Evolutionary conservation across 2,888 invertebrate species (phyloP), one percentile per base, ranked within the genome.

Genomic region (Synergus japonicus): DNA sequence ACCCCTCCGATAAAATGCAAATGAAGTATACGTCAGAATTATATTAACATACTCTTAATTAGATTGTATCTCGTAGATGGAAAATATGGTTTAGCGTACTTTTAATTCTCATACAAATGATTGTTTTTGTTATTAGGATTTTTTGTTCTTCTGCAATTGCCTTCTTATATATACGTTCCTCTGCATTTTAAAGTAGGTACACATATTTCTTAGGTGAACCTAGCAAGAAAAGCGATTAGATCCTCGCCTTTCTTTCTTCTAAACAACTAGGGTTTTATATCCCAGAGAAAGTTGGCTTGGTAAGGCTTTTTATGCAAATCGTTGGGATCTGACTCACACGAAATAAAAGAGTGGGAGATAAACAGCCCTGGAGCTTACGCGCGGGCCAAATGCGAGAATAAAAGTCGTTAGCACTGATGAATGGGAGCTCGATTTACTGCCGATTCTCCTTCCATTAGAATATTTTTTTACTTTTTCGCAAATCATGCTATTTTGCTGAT

Each of bases 321-420:
- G 82, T 76, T 29, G 69, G 76, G 66, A 84, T 69, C 76, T 78
- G 78, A 64, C 79, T 79, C 65, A 63, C 63, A 78, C 82, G 81
- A 85, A 83, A 84, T 85, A 86, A 84, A 84, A 82, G 81, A 79
- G 77, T 79, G 22, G 15, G 80, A 86, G 83, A 85, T 83, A 86
- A 85, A 85, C 84, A 86, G 83, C 82, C 67, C 67, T 54, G 76
- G 81, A 77, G 82, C 79, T 83, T 94, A 94, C 89, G 92, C 94
- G 64, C 80, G 83, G 82, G 81, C 83, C 83, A 84, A 86, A 86
- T 84, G 85, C 83, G 83, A 80, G 82, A 86, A 87, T 87, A 85
- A 86, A 84, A 83, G 85, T 83, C 85, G 85, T 86, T 86, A 87
- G 83, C 81, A 79, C 83, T 86, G 86, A 86, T 85, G 83, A 86